These are phyloP conservation scores for Psettodes erumei DNA, from an alignment of 2,113 vertebrate genomes.

Conservation along the genomic window DNA sequence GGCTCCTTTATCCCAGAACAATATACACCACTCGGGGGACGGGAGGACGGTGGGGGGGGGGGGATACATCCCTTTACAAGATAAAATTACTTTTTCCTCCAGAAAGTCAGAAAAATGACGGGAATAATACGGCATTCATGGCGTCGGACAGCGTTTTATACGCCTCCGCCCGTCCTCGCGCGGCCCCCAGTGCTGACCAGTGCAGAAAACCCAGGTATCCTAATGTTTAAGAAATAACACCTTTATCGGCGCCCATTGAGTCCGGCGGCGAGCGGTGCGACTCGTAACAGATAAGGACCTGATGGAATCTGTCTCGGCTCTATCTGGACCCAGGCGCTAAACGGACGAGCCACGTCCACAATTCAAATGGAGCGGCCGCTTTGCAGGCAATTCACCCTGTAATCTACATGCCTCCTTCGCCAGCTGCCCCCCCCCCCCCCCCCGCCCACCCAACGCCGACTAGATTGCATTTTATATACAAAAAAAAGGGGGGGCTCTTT, in stretches of 20 bases:
- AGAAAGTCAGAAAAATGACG: constrained; percentile 79
- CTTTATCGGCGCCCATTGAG: constrained; percentile 89
- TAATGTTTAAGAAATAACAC: constrained; percentile 94
- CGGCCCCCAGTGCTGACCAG: constrained; percentile 89
- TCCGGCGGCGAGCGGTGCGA: constrained; percentile 90
- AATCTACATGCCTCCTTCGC: constrained; percentile 73
- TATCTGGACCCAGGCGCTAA: constrained; percentile 83
- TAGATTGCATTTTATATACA: constrained; percentile 80
- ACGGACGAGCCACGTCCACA: constrained; percentile 74
- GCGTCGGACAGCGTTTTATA: constrained; percentile 71
- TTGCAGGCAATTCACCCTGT: constrained; percentile 78
- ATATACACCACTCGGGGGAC: constrained; percentile 64
- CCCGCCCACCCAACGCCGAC: too few species aligned
- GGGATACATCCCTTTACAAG: constrained; percentile 76
- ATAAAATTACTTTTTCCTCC: constrained; percentile 83
- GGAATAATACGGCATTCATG: constrained; percentile 79
- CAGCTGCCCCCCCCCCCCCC: constrained; percentile 53
- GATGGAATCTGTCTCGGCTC: constrained; percentile 90
- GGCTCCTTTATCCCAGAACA: constrained; percentile 71
- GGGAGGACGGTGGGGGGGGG: constrained; percentile 53
- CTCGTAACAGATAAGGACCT: constrained; percentile 89
- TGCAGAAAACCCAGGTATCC: constrained; percentile 87
- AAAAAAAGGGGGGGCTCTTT: constrained; percentile 63
- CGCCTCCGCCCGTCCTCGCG: constrained; percentile 57
- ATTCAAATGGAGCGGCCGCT: constrained; percentile 74